Evolutionary conservation across 2,113 vertebrate species (phyloP).

Genomic region (Anarhynchus alexandrinus): DNA sequence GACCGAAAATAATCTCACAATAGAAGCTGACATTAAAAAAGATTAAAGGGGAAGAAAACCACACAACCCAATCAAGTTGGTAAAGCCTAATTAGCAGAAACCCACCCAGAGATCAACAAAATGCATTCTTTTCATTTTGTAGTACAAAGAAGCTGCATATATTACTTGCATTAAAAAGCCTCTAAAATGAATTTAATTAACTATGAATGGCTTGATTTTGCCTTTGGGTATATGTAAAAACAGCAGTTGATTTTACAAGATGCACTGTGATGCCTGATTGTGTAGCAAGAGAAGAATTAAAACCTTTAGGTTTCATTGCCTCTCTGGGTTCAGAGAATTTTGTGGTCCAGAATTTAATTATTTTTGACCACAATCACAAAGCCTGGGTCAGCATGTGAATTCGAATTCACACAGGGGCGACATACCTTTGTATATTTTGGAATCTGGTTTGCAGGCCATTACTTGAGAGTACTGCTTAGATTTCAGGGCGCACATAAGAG

Average conservation of each 20-base stretch:
- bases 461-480: neutral
- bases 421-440: neutral
- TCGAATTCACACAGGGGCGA: neutral
- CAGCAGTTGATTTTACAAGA: constrained; percentile 34
- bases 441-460: neutral
- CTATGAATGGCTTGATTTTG: constrained; percentile 47
- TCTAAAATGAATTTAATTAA: constrained; percentile 65
- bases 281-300: neutral
- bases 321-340: neutral
- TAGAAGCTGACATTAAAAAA: constrained; percentile 16
- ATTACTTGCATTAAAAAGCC: constrained; percentile 45
- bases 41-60: neutral
- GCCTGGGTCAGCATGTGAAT: neutral
- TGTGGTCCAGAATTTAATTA: neutral
- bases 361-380: neutral
- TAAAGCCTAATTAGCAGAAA: constrained; percentile 52
- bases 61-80: neutral
- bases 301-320: neutral
- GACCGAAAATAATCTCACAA: neutral
- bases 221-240: constrained; percentile 17
- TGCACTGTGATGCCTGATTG: neutral
- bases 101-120: constrained; percentile 43
- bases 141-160: constrained; percentile 43
- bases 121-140: constrained; percentile 36
- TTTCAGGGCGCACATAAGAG: neutral